Percentiles rank a stretch among this genome's conserved stretches.
These are phyloP conservation scores for Percina caprodes DNA, from an alignment of 2,113 vertebrate species.

Conservation along the genomic window DNA sequence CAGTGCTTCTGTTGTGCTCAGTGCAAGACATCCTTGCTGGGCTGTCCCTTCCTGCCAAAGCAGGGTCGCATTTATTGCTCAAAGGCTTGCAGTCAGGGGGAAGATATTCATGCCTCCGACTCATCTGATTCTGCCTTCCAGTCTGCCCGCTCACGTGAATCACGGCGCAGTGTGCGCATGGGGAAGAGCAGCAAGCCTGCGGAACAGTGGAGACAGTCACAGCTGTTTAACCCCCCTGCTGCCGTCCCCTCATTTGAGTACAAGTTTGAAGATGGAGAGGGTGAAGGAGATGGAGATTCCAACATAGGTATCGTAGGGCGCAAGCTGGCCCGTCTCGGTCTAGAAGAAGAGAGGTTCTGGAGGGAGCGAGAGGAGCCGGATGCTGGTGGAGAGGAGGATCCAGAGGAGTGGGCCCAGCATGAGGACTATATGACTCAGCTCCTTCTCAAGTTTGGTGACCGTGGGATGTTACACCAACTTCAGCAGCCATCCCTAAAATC, in stretches of 20 bases:
- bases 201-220: constrained; percentile 91
- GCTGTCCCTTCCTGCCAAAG: constrained; percentile 96
- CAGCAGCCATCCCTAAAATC: constrained; percentile 69
- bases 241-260: constrained; percentile 71
- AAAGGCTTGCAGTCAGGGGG: constrained; percentile 93
- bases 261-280: constrained; percentile 75
- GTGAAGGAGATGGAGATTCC: constrained; percentile 48
- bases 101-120: constrained; percentile 92
- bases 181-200: constrained; percentile 92
- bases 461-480: constrained; percentile 89
- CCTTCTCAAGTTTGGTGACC: constrained; percentile 94
- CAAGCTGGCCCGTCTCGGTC: constrained; percentile 88
- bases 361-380: constrained; percentile 91
- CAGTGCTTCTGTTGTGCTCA: constrained; percentile 95
- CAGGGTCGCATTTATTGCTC: constrained; percentile 96
- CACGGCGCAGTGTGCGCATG: constrained; percentile 91
- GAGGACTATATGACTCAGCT: constrained; percentile 99
- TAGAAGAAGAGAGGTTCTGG: constrained; percentile 90
- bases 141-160: constrained; percentile 92
- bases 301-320: constrained; percentile 89
- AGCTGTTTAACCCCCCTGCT: constrained; percentile 79
- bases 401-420: constrained; percentile 97
- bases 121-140: constrained; percentile 96
- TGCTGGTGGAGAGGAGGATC: constrained; percentile 86
- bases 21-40: constrained; percentile 92